Percentiles rank a stretch among this genome's conserved stretches.
These are phyloP conservation scores for Ctenosaura bakeri DNA, from an alignment of 2,797 vertebrate species.

Conservation along the genomic window DNA sequence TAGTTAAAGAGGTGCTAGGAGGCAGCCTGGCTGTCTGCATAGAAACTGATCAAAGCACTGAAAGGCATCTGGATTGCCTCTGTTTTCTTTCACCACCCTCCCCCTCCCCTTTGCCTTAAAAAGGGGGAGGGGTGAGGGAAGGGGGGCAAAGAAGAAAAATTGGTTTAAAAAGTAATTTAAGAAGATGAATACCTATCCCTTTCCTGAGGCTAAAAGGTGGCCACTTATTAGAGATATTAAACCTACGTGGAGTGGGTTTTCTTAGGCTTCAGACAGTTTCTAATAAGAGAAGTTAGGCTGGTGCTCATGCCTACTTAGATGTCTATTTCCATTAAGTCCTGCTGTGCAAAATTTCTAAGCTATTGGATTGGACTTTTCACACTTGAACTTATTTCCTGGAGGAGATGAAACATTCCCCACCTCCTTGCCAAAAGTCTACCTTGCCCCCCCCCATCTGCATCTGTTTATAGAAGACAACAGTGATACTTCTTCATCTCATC, in stretches of 20 bases:
- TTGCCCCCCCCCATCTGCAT: constrained; percentile 29
- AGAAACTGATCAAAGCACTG: constrained; percentile 85
- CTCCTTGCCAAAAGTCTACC: constrained; percentile 28
- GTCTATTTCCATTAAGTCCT: constrained; percentile 66
- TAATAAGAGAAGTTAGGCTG: constrained; percentile 70
- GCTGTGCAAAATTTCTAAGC: constrained; percentile 44
- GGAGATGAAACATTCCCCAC: constrained; percentile 54
- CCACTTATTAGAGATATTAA: constrained; percentile 72
- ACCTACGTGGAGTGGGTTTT: constrained; percentile 35
- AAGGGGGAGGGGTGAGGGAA: constrained; percentile 61
- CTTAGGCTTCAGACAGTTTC: constrained; percentile 53
- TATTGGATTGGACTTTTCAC: constrained; percentile 53
- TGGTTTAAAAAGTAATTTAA: constrained; percentile 84
- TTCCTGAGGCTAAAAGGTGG: constrained; percentile 78
- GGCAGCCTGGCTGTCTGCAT: constrained; percentile 88
- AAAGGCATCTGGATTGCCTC: constrained; percentile 88
- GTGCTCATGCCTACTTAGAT: constrained; percentile 58
- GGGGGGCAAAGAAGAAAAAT: constrained; percentile 50
- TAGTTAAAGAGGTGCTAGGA: constrained; percentile 86
- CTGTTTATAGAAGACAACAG: constrained; percentile 51
- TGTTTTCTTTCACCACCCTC: constrained; percentile 83
- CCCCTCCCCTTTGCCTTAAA: constrained; percentile 64
- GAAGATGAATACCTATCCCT: constrained; percentile 83
- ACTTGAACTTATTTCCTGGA: constrained; percentile 59
- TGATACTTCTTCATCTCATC: background rate